A percentile compares a stretch with the other conserved stretches of the same genome.
Conservation (phyloP, 2,888 invertebrate species). For the Ellobium chinense region DNA sequence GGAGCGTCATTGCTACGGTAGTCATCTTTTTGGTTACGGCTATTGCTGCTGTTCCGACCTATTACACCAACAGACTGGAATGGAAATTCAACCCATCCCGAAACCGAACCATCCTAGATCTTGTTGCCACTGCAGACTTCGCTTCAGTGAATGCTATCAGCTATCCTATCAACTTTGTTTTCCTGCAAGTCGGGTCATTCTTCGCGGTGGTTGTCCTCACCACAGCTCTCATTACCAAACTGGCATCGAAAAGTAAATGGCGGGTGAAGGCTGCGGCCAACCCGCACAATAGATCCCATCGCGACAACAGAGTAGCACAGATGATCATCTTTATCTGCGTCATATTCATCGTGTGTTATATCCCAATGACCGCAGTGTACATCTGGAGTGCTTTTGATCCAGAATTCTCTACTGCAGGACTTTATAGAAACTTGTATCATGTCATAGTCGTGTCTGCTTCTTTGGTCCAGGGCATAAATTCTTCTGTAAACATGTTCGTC, state of each 20-base stretch:
- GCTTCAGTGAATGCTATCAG: not conserved
- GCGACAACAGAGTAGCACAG: slow-evolving; percentile 10
- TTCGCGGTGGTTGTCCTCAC: not conserved
- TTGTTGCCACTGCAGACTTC: not conserved
- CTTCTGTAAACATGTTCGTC: slow-evolving; percentile 13
- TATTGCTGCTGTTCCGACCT: not conserved
- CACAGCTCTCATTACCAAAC: not conserved
- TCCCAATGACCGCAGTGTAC: not conserved
- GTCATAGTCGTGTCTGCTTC: slow-evolving; percentile 2
- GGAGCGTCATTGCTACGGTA: not conserved
- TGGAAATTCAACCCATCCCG: not conserved
- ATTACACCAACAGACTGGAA: not conserved
- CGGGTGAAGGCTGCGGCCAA: not conserved
- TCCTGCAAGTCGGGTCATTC: slow-evolving; percentile 2
- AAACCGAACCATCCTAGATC: not conserved
- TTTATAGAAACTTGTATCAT: not conserved
- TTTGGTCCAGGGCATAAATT: slow-evolving; percentile 3
- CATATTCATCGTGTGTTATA: slow-evolving; percentile 9
- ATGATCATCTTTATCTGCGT: slow-evolving; percentile 17
- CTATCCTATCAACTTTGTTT: not conserved
- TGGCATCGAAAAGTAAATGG: slow-evolving; percentile 3
- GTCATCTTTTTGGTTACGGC: not conserved
- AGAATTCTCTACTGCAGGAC: not conserved
- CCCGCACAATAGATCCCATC: not conserved
- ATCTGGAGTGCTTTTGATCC: not conserved